Percentiles rank a stretch among this genome's conserved stretches.
phyloP scores from a whole-genome alignment of 2,888 invertebrate genomes.

The Andricus quercusramuli region DNA sequence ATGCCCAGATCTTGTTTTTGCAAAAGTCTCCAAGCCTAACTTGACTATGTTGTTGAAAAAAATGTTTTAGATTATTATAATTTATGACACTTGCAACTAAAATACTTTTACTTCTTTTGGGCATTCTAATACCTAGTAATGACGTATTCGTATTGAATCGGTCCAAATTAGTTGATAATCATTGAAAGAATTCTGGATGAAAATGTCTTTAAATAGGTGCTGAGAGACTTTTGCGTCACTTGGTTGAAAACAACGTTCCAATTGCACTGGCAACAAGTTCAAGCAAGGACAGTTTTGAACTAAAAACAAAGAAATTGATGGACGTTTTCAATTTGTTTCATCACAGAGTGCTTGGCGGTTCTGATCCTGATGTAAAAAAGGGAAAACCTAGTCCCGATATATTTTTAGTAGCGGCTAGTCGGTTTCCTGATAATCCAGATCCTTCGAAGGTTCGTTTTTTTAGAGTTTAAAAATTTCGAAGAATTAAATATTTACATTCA shows the following conservation, averaged over 20 bases:
- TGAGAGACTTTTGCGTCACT: conserved; percentile 82
- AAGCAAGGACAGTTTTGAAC: conserved; percentile 80
- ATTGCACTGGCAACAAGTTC: conserved; percentile 87
- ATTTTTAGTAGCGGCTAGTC: conserved; percentile 82
- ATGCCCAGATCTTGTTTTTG: neutral
- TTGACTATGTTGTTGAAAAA: no score
- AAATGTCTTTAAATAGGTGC: conserved; percentile 77
- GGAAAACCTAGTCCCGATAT: conserved; percentile 88
- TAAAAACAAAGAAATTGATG: conserved; percentile 80
- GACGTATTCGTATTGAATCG: neutral
- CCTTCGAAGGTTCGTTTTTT: conserved; percentile 68
- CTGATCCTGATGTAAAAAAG: conserved; percentile 84
- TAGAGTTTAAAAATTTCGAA: conserved; percentile 24
- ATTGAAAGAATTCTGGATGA: neutral
- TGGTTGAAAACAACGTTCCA: conserved; percentile 82
- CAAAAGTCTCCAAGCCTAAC: no score
- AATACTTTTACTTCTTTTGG: neutral
- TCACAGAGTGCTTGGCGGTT: conserved; percentile 83
- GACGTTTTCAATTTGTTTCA: conserved; percentile 80
- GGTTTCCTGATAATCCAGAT: conserved; percentile 81
- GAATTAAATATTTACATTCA: neutral
- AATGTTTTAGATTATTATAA: no score
- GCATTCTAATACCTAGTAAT: neutral
- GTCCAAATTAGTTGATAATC: neutral
- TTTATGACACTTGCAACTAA: no score